A percentile compares a stretch with the other conserved stretches of the same genome.
phyloP scores from a whole-genome alignment of 2,113 vertebrate species.

The Ailurus styani region DNA sequence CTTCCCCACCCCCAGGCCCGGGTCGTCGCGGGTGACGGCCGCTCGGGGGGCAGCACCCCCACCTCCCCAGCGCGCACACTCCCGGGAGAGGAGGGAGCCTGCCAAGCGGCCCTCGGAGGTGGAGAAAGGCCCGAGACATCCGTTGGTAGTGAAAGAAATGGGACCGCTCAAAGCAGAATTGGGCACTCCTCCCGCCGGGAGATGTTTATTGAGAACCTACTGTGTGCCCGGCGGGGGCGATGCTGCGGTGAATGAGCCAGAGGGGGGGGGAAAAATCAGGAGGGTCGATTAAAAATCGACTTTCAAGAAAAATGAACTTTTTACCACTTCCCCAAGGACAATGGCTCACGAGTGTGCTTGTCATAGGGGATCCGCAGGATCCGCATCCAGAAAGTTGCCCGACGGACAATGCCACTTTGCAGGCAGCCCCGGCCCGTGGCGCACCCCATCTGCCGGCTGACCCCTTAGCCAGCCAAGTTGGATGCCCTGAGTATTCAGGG shows the following conservation, averaged over 20 bases:
- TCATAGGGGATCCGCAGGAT: background rate
- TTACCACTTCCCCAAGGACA: background rate
- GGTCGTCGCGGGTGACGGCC: background rate
- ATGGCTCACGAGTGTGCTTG: background rate
- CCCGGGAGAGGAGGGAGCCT: background rate
- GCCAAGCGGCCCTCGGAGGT: background rate
- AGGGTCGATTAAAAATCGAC: background rate
- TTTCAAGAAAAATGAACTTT: background rate
- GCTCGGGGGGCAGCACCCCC: background rate
- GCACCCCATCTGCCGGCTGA: rapidly evolving
- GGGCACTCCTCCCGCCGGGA: rapidly evolving
- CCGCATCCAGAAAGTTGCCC: rapidly evolving
- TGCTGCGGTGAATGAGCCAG: background rate
- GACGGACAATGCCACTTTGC: background rate
- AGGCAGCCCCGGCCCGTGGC: rapidly evolving
- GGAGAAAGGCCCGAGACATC: background rate
- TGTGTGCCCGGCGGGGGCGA: background rate
- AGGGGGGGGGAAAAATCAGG: background rate
- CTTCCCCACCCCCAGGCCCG: rapidly evolving
- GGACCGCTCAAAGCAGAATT: rapidly evolving
- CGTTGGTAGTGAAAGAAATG: background rate
- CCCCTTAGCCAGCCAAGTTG: background rate
- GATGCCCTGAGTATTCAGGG: background rate
- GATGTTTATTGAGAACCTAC: background rate
- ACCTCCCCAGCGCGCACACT: background rate